phyloP scores from a whole-genome alignment of 2,888 invertebrate species.

The Punctoribates punctum region DNA sequence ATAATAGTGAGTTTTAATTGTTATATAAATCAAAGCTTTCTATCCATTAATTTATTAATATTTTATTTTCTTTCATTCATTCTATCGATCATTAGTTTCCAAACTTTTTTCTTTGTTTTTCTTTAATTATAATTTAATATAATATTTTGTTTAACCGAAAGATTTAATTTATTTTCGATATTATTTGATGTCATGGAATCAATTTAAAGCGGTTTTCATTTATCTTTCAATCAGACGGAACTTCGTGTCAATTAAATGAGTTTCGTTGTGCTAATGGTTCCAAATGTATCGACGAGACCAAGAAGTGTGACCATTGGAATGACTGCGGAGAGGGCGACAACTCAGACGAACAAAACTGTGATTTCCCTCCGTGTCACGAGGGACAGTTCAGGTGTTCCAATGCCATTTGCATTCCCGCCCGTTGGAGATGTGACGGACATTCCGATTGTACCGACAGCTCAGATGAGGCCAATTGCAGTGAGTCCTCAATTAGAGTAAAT shows the following conservation, averaged over 20 bases:
- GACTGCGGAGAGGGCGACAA: slow-evolving; percentile 77
- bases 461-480: slow-evolving; percentile 77
- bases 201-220: neutral
- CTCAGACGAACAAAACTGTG: slow-evolving; percentile 83
- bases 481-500: slow-evolving; percentile 39
- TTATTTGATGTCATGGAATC: neutral
- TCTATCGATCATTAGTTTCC: too few species aligned
- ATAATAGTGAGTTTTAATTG: slow-evolving; percentile 54
- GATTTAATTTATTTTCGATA: too few species aligned
- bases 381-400: slow-evolving; percentile 91
- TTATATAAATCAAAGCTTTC: neutral
- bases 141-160: slow-evolving; percentile 7
- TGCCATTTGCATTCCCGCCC: slow-evolving; percentile 81
- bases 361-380: slow-evolving; percentile 79
- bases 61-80: too few species aligned
- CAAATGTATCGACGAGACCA: slow-evolving; percentile 59
- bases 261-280: slow-evolving; percentile 80
- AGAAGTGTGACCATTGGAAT: slow-evolving; percentile 80
- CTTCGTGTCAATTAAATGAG: slow-evolving; percentile 77
- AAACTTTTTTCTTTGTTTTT: slow-evolving; percentile 27
- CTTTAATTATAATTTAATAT: neutral
- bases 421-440: slow-evolving; percentile 57
- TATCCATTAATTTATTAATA: neutral
- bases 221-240: slow-evolving; percentile 45
- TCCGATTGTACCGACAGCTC: slow-evolving; percentile 86